Conservation (phyloP, 1,140 invertebrate species). For the Drosophila grimshawi region DNA sequence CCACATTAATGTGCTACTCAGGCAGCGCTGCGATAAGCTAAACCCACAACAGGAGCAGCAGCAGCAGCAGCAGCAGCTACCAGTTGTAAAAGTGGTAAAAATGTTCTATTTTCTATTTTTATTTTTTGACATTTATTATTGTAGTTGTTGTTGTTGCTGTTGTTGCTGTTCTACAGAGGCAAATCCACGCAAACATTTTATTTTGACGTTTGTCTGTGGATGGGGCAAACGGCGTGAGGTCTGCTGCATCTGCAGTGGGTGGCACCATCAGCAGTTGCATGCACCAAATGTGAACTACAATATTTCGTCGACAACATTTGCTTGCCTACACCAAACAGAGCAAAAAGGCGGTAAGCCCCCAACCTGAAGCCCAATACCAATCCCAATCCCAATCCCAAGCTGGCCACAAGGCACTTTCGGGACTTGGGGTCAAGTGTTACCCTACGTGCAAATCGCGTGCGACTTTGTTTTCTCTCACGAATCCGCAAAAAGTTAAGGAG, state of each 20-base stretch:
- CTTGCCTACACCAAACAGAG: constrained; percentile 42
- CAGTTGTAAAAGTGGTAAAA: constrained; percentile 72
- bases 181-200: constrained; percentile 82
- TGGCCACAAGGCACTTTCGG: constrained; percentile 61
- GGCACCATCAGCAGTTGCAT: constrained; percentile 9
- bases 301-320: constrained; percentile 17
- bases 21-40: constrained; percentile 66
- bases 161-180: constrained; percentile 37
- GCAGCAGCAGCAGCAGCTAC: constrained; percentile 49
- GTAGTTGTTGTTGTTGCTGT: constrained; percentile 37
- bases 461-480: too few species aligned
- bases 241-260: background rate
- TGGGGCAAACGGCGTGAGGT: constrained; percentile 11
- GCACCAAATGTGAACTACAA: background rate
- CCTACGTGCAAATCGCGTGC: constrained; percentile 14
- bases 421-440: constrained; percentile 38
- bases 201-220: constrained; percentile 75
- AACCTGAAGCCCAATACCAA: constrained; percentile 13
- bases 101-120: constrained; percentile 38
- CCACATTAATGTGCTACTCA: constrained; percentile 73
- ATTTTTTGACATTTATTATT: constrained; percentile 38
- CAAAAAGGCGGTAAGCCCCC: constrained; percentile 20
- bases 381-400: constrained; percentile 11
- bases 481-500: too few species aligned
- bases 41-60: constrained; percentile 9